Evolutionary conservation across 2,888 invertebrate species (phyloP), one percentile per base, ranked within the genome.

Genomic region (Agonopterix subpropinquella): DNA sequence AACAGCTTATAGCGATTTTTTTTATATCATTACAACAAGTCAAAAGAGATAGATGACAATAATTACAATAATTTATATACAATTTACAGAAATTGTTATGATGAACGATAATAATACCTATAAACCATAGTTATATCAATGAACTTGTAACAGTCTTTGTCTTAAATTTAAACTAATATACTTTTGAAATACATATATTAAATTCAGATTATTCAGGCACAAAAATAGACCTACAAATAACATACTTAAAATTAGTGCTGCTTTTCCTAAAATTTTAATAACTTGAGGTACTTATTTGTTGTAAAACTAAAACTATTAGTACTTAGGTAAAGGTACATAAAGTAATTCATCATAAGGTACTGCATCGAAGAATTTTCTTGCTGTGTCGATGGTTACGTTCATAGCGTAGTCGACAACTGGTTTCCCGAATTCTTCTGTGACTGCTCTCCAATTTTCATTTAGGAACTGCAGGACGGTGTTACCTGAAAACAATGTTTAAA

Each of bases 391-490:
- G 1, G 87, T 86, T 1, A 80, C 83, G 48, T 88, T 87, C 60
- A 87, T 70, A 0, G 87, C 88, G 52, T 76, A 87, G 55, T 88
- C 87, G 2, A 88, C 86, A 0, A 87, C 86, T 0, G 88, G 88
- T 51, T 86, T 77, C 0, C 88, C 88, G 39, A 88, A 88, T 55
- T 88, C 88, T 59, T 88, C 87, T 0, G 87, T 85, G 18, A 88
- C 87, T 37, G 81, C 73, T 46, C 86, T 67, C 88, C 88, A 88
- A 65, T 88, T 88, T 63, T 88, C 87, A 51, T 88, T 88, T 10
- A 88, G 60, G 61, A 87, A 87, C 54, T 80, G 74, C 42, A 87
- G 61, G 2, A 88, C 87, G 36, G 83, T 84, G 58, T 87, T 83
- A 71, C 87, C 88, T 87, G 76, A 13, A 79, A 79, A 28, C 28